Evolutionary conservation across 2,113 vertebrate genomes (phyloP).

Genomic region (Hippopotamus amphibius): DNA sequence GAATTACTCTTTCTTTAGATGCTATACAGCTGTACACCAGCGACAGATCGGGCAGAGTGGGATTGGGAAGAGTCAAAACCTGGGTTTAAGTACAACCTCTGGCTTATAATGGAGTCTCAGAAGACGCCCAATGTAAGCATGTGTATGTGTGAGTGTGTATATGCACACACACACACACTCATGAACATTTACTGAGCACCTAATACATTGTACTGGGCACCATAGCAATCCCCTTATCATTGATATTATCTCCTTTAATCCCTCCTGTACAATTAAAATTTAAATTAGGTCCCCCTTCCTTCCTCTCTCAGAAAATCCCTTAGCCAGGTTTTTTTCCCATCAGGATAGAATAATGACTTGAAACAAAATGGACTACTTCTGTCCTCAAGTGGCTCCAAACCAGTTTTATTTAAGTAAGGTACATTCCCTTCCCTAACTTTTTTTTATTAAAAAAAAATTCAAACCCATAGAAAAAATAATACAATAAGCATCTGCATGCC

Average conservation of each 20-base stretch:
- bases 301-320: neutral
- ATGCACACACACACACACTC: neutral
- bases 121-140: accelerated
- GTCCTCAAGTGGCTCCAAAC: neutral
- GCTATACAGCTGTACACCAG: accelerated
- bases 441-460: neutral
- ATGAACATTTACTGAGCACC: neutral
- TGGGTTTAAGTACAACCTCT: neutral
- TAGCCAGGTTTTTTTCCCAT: neutral
- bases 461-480: neutral
- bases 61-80: neutral
- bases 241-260: neutral
- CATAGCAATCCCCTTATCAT: neutral
- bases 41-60: neutral
- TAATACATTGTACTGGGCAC: neutral
- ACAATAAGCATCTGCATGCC: neutral
- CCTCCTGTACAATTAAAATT: neutral
- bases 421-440: neutral
- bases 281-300: neutral
- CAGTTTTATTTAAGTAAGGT: conserved; percentile 21
- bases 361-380: neutral
- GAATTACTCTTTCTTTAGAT: neutral
- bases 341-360: neutral
- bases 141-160: too few relatives aligned
- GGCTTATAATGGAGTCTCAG: neutral